Base-by-base conservation (phyloP, 2,888 invertebrate species). In the Eristalinus sepulchralis region DNA sequence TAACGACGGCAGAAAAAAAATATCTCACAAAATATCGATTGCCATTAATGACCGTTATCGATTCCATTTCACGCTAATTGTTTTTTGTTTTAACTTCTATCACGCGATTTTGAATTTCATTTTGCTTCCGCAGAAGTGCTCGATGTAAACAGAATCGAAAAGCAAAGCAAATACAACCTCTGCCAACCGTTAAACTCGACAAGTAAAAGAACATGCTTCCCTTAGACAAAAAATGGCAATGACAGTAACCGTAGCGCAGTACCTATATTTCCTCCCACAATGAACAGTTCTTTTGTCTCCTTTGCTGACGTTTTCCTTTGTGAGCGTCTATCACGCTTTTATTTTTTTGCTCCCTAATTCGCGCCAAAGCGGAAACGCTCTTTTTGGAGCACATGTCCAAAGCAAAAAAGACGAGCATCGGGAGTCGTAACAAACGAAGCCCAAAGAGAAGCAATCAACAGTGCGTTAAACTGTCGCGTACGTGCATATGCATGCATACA, bases 341-440 rank as follows among this genome's bases (percentile, higher is more conserved):
- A 36, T 6, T 53, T 72, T 66, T 62, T 34, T 72, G 63, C 67
- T 77, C 63, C 63, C 76, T 70, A 55, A 80, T 80, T 81, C 27
- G 82, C 83, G 66, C 73, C 39, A 67, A 83, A 83, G 66, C 86
- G 86, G 86, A 86, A 86, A 75, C 64, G 75, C 82, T 79, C 66
- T 83, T 86, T 86, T 83, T 60, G 62, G 71, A 59, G 68, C 47
- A 47, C 17, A 70, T 31, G 24, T 59, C 75, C 36, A 70, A 66
- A 57, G 57, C 17, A 22, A 22, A 57, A 24, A 67, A 82, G 62
- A 39, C 75, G 67, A 77, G 57, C 39, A 71, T 34, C 20, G 62
- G 67, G 20, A 70, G 36, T 47, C 66, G 36, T 62, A 72, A 64
- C 5, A 67, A 64, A 68, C 57, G 24, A 57, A 57, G 24, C 57